Conservation (phyloP, 2,797 vertebrate species). For the Lithobates sylvaticus region DNA sequence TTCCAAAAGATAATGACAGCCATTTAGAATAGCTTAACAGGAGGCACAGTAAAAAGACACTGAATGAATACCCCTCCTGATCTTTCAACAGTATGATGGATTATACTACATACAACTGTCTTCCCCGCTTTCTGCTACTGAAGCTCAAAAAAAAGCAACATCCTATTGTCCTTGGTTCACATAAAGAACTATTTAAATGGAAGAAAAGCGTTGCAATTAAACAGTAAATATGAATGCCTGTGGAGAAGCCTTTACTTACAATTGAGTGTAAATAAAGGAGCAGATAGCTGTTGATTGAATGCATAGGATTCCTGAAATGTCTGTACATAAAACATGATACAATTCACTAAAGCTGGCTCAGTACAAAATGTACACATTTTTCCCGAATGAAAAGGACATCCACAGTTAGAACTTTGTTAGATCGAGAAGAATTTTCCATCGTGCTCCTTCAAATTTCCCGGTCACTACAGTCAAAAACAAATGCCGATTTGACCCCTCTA, state of each 20-base stretch:
- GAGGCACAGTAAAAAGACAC: constrained; percentile 30
- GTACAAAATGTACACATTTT: no score
- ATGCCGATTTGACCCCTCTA: no score
- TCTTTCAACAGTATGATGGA: constrained; percentile 47
- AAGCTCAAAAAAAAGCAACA: constrained; percentile 14
- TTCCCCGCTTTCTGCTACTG: not conserved
- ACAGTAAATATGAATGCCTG: constrained; percentile 6
- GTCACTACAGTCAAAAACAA: no score
- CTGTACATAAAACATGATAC: constrained; percentile 1
- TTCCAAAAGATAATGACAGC: constrained; percentile 21
- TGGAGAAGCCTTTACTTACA: constrained; percentile 5
- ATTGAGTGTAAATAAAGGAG: constrained; percentile 40
- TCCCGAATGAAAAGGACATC: no score
- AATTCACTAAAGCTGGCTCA: not conserved
- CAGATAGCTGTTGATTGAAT: constrained; percentile 5
- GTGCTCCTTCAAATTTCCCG: no score
- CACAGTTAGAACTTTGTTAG: no score
- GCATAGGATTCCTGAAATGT: not conserved
- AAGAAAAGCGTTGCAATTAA: constrained; percentile 23
- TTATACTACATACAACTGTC: constrained; percentile 16
- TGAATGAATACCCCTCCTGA: constrained; percentile 19
- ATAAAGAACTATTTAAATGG: constrained; percentile 34
- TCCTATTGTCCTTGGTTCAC: constrained; percentile 43
- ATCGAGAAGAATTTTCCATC: no score
- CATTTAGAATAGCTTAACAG: constrained; percentile 33